Conservation (phyloP, 1,140 invertebrate genomes). For the Macrosteles quadrilineatus region DNA sequence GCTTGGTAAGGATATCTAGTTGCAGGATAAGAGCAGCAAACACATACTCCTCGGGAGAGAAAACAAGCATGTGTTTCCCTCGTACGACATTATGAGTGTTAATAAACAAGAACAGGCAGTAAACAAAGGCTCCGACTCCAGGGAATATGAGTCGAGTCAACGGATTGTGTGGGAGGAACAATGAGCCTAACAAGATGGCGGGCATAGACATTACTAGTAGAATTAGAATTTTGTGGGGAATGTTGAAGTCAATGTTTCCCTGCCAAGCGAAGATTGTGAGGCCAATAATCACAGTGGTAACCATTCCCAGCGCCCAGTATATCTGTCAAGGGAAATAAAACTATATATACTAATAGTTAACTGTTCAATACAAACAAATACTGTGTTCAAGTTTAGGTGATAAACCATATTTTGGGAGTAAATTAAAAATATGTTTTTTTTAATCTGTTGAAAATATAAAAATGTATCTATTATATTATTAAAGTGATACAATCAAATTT, state of each 20-base stretch:
- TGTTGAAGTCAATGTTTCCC: slow-evolving; percentile 91
- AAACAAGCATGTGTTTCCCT: slow-evolving; percentile 84
- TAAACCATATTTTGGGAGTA: too few relatives aligned
- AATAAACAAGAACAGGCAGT: slow-evolving; percentile 83
- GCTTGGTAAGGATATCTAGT: slow-evolving; percentile 88
- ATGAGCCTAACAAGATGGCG: slow-evolving; percentile 77
- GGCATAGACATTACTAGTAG: slow-evolving; percentile 75
- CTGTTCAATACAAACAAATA: too few relatives aligned
- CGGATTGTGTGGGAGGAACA: slow-evolving; percentile 62
- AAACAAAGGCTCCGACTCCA: slow-evolving; percentile 75
- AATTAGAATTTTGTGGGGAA: slow-evolving; percentile 74
- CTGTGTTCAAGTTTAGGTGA: too few relatives aligned
- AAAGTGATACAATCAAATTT: too few relatives aligned
- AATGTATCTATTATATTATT: too few relatives aligned
- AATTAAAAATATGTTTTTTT: too few relatives aligned
- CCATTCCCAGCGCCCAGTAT: slow-evolving; percentile 79
- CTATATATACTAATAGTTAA: too few relatives aligned
- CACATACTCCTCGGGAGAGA: slow-evolving; percentile 96
- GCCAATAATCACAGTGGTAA: slow-evolving; percentile 74
- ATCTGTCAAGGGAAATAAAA: too few relatives aligned
- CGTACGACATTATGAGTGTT: slow-evolving; percentile 96
- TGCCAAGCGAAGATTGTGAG: slow-evolving; percentile 92
- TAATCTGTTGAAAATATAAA: too few relatives aligned
- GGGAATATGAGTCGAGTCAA: slow-evolving; percentile 74
- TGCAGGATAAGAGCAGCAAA: slow-evolving; percentile 92